phyloP scores from a whole-genome alignment of 2,113 vertebrate genomes.

The Phoxinus phoxinus region DNA sequence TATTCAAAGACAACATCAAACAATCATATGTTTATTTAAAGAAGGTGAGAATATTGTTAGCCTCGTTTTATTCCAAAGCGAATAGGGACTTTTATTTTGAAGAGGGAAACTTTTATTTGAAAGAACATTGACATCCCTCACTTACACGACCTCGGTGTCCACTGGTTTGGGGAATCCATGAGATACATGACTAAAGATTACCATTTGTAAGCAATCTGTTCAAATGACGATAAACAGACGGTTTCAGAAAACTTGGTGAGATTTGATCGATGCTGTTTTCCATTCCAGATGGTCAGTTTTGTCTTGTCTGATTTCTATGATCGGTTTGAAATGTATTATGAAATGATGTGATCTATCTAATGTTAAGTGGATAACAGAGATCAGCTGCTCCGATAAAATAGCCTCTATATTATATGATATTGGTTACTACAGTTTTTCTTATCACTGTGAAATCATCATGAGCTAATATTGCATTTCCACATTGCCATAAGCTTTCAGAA shows the following conservation, averaged over 20 bases:
- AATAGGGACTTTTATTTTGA: slow-evolving; percentile 23
- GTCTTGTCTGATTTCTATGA: neutral
- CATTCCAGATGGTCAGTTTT: neutral
- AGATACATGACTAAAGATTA: neutral
- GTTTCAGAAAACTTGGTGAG: neutral
- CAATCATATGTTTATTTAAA: neutral
- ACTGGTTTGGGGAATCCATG: neutral
- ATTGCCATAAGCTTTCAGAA: neutral
- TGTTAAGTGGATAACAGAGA: neutral
- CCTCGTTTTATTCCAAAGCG: neutral
- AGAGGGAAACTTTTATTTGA: slow-evolving; percentile 9
- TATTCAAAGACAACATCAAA: neutral
- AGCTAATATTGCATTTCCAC: neutral
- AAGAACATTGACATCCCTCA: neutral
- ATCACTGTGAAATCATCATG: neutral
- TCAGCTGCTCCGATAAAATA: no score
- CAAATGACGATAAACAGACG: neutral
- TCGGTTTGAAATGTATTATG: neutral
- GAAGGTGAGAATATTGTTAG: neutral
- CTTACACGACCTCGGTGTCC: neutral
- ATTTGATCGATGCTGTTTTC: neutral
- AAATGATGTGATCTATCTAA: neutral
- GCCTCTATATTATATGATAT: no score
- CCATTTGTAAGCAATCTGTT: neutral
- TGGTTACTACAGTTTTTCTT: neutral